Conservation (phyloP, 2,888 invertebrate species). For the Epistrophe eligans region DNA sequence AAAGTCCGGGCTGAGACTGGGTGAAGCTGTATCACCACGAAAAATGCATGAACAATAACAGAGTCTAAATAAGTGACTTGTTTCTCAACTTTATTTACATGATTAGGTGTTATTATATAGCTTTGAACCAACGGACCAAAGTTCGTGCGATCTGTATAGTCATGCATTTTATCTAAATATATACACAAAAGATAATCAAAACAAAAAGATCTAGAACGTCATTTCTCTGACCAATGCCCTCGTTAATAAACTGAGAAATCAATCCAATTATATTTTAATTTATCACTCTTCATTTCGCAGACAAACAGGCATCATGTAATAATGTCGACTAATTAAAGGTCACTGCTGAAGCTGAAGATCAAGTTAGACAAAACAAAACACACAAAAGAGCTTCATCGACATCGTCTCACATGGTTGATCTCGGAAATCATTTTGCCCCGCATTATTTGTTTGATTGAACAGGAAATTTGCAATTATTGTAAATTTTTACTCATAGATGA, state of each 20-base stretch:
- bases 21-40: no score
- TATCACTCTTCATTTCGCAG: slow-evolving; percentile 4
- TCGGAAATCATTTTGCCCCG: slow-evolving; percentile 31
- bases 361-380: slow-evolving; percentile 23
- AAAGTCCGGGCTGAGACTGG: no score
- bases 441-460: slow-evolving; percentile 57
- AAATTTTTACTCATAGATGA: slow-evolving; percentile 6
- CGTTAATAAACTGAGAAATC: slow-evolving; percentile 28
- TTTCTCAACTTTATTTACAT: no score
- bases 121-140: no score
- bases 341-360: slow-evolving; percentile 65
- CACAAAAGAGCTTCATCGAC: slow-evolving; percentile 17
- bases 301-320: slow-evolving; percentile 9
- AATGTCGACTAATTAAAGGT: slow-evolving; percentile 58
- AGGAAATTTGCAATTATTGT: slow-evolving; percentile 67
- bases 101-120: no score
- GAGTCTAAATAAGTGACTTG: no score
- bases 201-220: neutral
- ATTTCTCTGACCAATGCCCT: neutral
- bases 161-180: no score
- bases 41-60: no score
- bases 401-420: slow-evolving; percentile 31
- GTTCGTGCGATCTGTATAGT: no score
- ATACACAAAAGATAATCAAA: neutral
- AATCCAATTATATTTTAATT: slow-evolving; percentile 42